Evolutionary conservation across 2,113 vertebrate genomes (phyloP), one percentile per base, ranked within the genome.

Genomic region (Siphamia tubifer): DNA sequence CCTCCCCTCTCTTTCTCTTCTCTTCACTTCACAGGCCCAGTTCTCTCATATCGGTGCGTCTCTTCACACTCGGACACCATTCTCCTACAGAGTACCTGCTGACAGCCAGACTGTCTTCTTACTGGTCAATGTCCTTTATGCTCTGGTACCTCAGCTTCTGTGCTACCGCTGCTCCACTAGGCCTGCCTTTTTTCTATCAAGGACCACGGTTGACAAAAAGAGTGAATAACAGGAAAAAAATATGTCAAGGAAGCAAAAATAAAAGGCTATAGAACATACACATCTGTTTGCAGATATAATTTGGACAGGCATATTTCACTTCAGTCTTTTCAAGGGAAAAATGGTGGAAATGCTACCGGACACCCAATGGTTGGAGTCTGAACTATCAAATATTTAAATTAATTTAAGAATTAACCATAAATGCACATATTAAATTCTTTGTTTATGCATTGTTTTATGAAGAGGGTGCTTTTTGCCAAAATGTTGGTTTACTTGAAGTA

Each of bases 1-100:
- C 23, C 8, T 65, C 8, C 5, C 31, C 39, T 67, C 45, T 34
- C 7, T 34, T 25, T 54, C 42, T 75, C 85, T 54, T 9, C 21
- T 23, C 1, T 60, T 48, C 4, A 13, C 13, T 23, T 57, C 21
- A 38, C 72, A 99, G 97, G 96, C 95, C 55, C 97, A 98, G 71
- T 98, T 98, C 79, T 94, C 93, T 75, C 95, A 98, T 67, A 95
- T 96, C 4, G 95, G 96, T 45, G 95, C 95, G 8, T 99, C 97
- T 73, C 94, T 98, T 40, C 97, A 99, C 80, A 96, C 96, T 19
- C 92, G 96, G 85, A 99, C 97, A 0, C 95, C 96, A 2, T 96
- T 97, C 83, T 90, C 92, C 73, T 95, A 95, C 93, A 90, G 97
- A 90, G 96, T 98, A 30, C 96, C 96, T 2, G 91, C 93, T 56